Evolutionary conservation across 2,888 invertebrate species (phyloP).

Genomic region (Drosophila phalerata): DNA sequence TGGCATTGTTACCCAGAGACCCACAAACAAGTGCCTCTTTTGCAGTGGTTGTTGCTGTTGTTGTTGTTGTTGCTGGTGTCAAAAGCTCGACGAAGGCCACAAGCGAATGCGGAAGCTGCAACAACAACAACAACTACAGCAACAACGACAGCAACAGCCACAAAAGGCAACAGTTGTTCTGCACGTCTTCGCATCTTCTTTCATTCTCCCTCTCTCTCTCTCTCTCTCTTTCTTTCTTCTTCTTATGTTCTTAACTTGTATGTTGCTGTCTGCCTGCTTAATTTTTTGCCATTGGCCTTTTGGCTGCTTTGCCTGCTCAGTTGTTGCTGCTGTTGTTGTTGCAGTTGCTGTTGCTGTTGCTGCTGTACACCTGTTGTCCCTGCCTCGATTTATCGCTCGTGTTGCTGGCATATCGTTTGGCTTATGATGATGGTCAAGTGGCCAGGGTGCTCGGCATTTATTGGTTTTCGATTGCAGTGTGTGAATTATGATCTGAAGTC

Average conservation of each 20-base stretch:
- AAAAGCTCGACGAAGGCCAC: conserved; percentile 58
- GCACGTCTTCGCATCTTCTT: not conserved
- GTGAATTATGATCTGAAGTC: conserved; percentile 69
- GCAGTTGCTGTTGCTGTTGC: conserved; percentile 24
- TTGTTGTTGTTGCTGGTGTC: conserved; percentile 33
- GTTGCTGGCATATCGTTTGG: conserved; percentile 53
- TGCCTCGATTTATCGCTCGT: conserved; percentile 65
- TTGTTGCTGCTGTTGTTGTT: conserved; percentile 13
- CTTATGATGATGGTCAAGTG: conserved; percentile 45
- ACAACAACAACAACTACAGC: conserved; percentile 14
- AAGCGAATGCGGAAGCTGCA: conserved; percentile 59
- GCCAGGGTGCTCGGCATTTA: conserved; percentile 52
- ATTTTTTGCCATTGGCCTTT: conserved; percentile 15
- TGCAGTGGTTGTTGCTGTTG: conserved; percentile 14
- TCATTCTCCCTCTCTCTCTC: not conserved
- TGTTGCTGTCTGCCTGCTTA: conserved; percentile 12
- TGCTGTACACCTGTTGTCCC: conserved; percentile 66
- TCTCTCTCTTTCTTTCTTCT: not conserved
- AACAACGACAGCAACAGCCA: conserved; percentile 34
- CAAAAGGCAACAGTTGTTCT: conserved; percentile 49
- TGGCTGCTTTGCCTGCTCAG: conserved; percentile 21
- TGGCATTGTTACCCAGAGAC: conserved; percentile 63
- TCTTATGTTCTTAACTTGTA: not conserved
- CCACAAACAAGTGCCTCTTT: conserved; percentile 32
- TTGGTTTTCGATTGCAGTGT: conserved; percentile 57